Percentiles rank a stretch among this genome's conserved stretches.
Evolutionary conservation across 2,113 vertebrate species (phyloP).

Genomic region (Rhinopomastus cyanomelas): DNA sequence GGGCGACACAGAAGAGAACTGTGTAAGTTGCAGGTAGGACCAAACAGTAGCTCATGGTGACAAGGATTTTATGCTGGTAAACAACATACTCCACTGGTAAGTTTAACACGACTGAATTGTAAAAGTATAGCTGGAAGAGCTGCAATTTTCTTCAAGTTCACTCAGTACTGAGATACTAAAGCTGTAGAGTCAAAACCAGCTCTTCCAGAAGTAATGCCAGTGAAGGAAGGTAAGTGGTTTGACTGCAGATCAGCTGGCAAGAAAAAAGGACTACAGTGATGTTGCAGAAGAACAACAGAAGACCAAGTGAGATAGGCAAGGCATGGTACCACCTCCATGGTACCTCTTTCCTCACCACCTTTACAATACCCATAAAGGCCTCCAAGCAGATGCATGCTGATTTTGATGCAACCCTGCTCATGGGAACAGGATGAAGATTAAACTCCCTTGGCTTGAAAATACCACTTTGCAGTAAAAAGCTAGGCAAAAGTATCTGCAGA

Average conservation of each 20-base stretch:
- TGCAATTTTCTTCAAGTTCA: constrained; percentile 15
- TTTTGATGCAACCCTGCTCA: not conserved
- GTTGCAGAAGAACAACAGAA: not conserved
- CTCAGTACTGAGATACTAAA: not conserved
- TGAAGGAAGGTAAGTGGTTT: not conserved
- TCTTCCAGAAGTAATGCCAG: not conserved
- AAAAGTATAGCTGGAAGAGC: not conserved
- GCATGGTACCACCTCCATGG: rapidly evolving
- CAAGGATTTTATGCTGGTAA: not conserved
- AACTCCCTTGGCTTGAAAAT: not conserved
- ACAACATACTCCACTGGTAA: not conserved
- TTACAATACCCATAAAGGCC: not conserved
- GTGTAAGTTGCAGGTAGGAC: not conserved
- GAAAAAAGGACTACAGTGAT: not conserved
- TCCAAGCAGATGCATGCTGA: not conserved
- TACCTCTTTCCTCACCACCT: not conserved
- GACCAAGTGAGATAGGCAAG: not conserved
- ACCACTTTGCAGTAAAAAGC: not conserved
- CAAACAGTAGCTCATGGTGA: not conserved
- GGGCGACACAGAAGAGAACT: not conserved
- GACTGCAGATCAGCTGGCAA: not conserved
- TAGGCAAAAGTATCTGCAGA: not conserved
- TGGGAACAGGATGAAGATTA: not conserved
- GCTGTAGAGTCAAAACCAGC: not conserved
- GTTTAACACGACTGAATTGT: not conserved